Evolutionary conservation across 2,797 vertebrate genomes (phyloP).

Genomic region (Hemibagrus guttatus): DNA sequence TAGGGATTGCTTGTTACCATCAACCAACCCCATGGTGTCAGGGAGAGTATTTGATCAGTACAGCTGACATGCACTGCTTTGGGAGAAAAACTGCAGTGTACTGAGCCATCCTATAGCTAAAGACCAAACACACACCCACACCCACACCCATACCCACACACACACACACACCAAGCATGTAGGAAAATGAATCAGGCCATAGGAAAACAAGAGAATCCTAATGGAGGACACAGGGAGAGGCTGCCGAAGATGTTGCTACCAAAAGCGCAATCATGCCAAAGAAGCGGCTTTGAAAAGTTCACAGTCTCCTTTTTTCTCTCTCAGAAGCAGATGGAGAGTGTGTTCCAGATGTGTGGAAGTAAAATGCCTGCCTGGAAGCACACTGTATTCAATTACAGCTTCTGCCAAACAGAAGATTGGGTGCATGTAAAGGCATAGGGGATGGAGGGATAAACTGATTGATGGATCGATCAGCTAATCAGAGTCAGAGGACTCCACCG

Average conservation of each 20-base stretch:
- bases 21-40: conserved; percentile 70
- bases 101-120: conserved; percentile 52
- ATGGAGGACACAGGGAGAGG: conserved; percentile 30
- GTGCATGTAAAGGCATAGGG: conserved; percentile 51
- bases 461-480: conserved; percentile 41
- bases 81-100: conserved; percentile 50
- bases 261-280: not conserved
- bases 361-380: conserved; percentile 33
- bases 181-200: conserved; percentile 23
- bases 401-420: conserved; percentile 21
- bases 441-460: conserved; percentile 45
- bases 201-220: conserved; percentile 36
- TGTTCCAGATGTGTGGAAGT: not conserved
- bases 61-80: conserved; percentile 55
- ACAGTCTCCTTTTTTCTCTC: not conserved
- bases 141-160: conserved; percentile 37
- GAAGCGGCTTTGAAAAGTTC: not conserved
- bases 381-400: conserved; percentile 37
- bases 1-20: conserved; percentile 69
- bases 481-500: conserved; percentile 25
- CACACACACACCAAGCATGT: conserved; percentile 21
- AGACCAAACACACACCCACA: conserved; percentile 49
- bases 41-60: conserved; percentile 73
- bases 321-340: not conserved
- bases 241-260: conserved; percentile 6